Evolutionary conservation across 64 coral and sea anemone species (phyloP).

Genomic region (Montipora efflorescens): DNA sequence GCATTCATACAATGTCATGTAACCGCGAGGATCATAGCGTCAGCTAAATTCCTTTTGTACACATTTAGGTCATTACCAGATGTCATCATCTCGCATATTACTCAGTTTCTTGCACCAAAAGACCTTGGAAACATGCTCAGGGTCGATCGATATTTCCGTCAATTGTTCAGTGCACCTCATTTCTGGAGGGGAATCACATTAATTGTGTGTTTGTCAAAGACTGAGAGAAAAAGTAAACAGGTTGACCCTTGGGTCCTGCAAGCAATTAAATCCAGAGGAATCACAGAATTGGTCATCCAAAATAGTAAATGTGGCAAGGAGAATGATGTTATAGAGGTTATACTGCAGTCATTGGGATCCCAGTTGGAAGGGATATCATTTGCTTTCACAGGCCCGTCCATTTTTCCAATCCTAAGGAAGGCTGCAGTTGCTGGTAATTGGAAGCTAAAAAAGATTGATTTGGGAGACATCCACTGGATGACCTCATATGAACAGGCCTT

Average conservation of each 20-base stretch:
- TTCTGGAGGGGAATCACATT: constrained; percentile 41
- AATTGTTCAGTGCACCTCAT: constrained; percentile 46
- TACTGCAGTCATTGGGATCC: background rate
- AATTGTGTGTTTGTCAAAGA: background rate
- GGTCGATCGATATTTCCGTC: constrained; percentile 38
- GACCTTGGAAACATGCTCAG: constrained; percentile 19
- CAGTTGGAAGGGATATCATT: background rate
- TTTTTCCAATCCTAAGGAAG: too few species aligned
- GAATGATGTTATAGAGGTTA: background rate
- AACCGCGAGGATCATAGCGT: too few species aligned
- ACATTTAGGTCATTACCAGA: constrained; percentile 10
- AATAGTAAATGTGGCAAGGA: background rate
- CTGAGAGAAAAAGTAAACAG: background rate
- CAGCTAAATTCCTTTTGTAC: too few species aligned
- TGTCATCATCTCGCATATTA: constrained; percentile 29
- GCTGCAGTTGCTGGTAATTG: too few species aligned
- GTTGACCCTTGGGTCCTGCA: background rate
- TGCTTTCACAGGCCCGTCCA: background rate
- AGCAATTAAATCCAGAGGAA: background rate
- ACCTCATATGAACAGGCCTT: too few species aligned
- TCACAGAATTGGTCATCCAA: background rate
- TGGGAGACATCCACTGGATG: too few species aligned
- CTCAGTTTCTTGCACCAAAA: constrained; percentile 31
- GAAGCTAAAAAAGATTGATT: too few species aligned
- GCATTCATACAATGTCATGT: too few species aligned